Base-by-base conservation (phyloP, 1,140 invertebrate species). In the Neodiprion pinetum region DNA sequence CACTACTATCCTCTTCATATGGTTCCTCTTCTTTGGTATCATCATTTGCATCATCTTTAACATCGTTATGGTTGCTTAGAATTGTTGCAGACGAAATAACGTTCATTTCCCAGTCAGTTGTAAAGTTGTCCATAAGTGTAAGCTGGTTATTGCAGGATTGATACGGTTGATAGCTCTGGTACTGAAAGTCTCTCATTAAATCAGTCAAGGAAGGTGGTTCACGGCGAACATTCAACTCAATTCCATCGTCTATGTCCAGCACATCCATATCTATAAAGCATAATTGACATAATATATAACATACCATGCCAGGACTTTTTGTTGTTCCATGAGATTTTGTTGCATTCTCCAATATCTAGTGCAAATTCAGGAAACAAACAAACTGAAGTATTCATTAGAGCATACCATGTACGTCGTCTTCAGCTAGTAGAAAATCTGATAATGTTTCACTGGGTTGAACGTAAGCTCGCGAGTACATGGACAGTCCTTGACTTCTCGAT, bases 361-460 rank as follows among this genome's bases (percentile, higher is more conserved):
- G 5, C 28, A 66, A 21, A 66, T 5, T 66, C 65, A 66, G 48
- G 1, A 40, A 40, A 40, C 28, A 40, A 5, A 5, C 5, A 40
- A 40, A 5, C 28, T 40, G 28, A 40, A 40, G 28, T 40, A 40
- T 40, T 40, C 28, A 40, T 67, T 7, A 17, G 61, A 48, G 28
- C 28, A 65, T 82, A 84, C 83, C 85, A 65, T 81, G 80, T 74
- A 84, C 79, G 71, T 88, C 85, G 72, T 88, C 84, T 9, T 86
- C 86, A 1, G 83, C 83, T 7, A 89, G 74, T 66, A 89, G 78
- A 77, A 84, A 83, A 73, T 88, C 83, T 7, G 86, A 84, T 1
- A 88, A 53, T 48, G 83, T 82, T 77, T 84, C 86, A 21, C 83
- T 82, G 14, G 85, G 82, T 78, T 85, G 84, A 70, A 85, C 80